Conservation (phyloP, 1,140 invertebrate genomes). For the Drosophila bocki region DNA sequence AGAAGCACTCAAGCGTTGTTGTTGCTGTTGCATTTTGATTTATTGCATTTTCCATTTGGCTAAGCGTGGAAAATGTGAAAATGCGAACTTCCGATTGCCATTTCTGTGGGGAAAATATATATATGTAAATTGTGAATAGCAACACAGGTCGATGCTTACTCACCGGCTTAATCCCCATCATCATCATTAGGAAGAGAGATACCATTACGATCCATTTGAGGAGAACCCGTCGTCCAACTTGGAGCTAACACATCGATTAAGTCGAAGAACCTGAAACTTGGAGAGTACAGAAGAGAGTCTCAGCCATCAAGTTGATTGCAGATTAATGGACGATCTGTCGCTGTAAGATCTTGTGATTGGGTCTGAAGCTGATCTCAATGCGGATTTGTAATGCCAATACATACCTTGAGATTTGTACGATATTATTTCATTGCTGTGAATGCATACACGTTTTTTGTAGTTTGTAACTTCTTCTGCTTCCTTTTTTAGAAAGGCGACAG, state of each 20-base stretch:
- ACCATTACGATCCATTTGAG: slow-evolving; percentile 10
- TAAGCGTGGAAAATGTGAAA: slow-evolving; percentile 63
- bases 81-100: slow-evolving; percentile 63
- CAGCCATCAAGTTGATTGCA: slow-evolving; percentile 2
- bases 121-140: slow-evolving; percentile 34
- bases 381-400: neutral
- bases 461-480: slow-evolving; percentile 16
- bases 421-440: slow-evolving; percentile 39
- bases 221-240: slow-evolving; percentile 29
- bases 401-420: neutral
- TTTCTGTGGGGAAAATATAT: slow-evolving; percentile 21
- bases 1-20: slow-evolving; percentile 41
- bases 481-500: slow-evolving; percentile 75
- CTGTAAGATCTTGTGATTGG: slow-evolving; percentile 34
- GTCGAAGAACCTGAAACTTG: slow-evolving; percentile 34
- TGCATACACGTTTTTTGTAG: slow-evolving; percentile 33
- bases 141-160: slow-evolving; percentile 28
- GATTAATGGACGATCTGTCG: slow-evolving; percentile 25
- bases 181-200: slow-evolving; percentile 8
- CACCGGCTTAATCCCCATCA: slow-evolving; percentile 7
- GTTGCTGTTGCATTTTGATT: slow-evolving; percentile 50
- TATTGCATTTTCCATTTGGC: slow-evolving; percentile 58
- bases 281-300: slow-evolving; percentile 2
- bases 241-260: slow-evolving; percentile 9
- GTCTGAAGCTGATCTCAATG: neutral